Evolutionary conservation across 2,888 invertebrate species (phyloP).

Genomic region (Masnerella sp.): DNA sequence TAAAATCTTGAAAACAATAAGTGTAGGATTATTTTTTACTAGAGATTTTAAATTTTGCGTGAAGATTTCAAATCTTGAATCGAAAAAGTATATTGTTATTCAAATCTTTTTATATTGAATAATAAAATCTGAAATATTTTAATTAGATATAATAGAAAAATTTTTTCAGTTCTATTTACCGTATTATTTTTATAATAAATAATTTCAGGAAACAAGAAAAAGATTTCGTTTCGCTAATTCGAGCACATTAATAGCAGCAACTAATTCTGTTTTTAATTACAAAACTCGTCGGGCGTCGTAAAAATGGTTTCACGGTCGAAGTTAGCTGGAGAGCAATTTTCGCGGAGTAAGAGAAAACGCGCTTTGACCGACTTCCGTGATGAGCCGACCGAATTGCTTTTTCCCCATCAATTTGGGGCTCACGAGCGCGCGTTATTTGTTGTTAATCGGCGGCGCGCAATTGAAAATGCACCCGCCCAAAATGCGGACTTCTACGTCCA

Average conservation of each 20-base stretch:
- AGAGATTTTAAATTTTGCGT: too few species aligned
- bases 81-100: too few species aligned
- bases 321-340: slow-evolving; percentile 30
- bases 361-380: slow-evolving; percentile 28
- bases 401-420: slow-evolving; percentile 30
- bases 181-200: too few species aligned
- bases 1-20: too few species aligned
- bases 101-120: too few species aligned
- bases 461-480: slow-evolving; percentile 26
- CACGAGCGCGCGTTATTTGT: slow-evolving; percentile 24
- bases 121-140: too few species aligned
- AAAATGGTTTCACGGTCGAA: slow-evolving; percentile 35
- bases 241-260: slow-evolving; percentile 9
- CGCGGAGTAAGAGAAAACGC: slow-evolving; percentile 20
- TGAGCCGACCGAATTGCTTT: slow-evolving; percentile 32
- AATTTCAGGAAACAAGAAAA: not conserved
- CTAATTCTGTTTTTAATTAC: slow-evolving; percentile 38
- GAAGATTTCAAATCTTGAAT: too few species aligned
- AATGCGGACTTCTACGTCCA: slow-evolving; percentile 3
- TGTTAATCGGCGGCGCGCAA: slow-evolving; percentile 22
- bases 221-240: slow-evolving; percentile 7
- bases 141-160: slow-evolving; percentile 7
- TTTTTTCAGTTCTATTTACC: too few species aligned
- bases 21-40: too few species aligned
- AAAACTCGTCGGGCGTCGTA: slow-evolving; percentile 20